Conservation (phyloP, 2,888 invertebrate species). For the Camponotus fellah region DNA sequence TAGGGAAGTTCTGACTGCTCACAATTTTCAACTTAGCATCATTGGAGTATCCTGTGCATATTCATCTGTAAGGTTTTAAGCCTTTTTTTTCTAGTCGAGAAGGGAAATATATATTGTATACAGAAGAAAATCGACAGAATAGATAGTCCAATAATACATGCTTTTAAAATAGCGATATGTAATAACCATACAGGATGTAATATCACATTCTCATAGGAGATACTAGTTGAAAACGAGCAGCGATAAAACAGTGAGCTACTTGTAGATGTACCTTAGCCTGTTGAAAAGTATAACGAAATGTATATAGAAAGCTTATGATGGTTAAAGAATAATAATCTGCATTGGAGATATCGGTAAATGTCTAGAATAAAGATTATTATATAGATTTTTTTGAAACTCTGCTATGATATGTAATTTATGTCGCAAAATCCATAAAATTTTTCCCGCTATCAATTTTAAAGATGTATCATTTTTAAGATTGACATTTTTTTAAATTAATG, state of each 20-base stretch:
- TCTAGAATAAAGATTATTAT: not conserved
- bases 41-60: not conserved
- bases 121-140: slow-evolving; percentile 8
- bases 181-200: slow-evolving; percentile 45
- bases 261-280: slow-evolving; percentile 62
- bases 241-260: slow-evolving; percentile 57
- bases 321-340: slow-evolving; percentile 1
- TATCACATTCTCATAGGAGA: slow-evolving; percentile 46
- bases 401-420: not conserved
- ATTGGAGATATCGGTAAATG: not conserved
- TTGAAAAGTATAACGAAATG: slow-evolving; percentile 59
- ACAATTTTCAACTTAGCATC: slow-evolving; percentile 39
- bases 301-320: slow-evolving; percentile 60
- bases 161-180: slow-evolving; percentile 50
- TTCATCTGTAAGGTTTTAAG: slow-evolving; percentile 7
- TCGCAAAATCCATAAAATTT: not conserved
- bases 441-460: not conserved
- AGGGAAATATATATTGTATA: not conserved
- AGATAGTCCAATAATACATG: slow-evolving; percentile 52
- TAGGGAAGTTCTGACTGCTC: slow-evolving; percentile 63
- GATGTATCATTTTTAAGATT: not conserved
- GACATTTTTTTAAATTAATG: not conserved
- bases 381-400: not conserved
- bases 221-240: slow-evolving; percentile 52
- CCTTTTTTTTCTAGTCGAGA: slow-evolving; percentile 8